phyloP scores from a whole-genome alignment of 2,113 vertebrate genomes.

The Mungos mungo region DNA sequence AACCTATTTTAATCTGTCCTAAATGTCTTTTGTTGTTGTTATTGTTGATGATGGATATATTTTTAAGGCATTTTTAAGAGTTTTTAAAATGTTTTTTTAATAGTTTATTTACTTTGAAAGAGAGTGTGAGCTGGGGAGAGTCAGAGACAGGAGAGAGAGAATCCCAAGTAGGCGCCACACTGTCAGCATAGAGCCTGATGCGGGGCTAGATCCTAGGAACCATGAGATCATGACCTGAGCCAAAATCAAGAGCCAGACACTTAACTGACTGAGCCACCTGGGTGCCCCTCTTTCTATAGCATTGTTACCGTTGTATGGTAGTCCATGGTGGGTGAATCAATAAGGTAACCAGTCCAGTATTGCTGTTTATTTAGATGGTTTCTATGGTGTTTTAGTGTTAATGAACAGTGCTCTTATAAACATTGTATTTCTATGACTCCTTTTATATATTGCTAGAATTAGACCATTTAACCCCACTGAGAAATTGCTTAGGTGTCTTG shows the following conservation, averaged over 20 bases:
- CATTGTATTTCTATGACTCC: not conserved
- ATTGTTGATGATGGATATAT: not conserved
- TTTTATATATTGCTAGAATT: not conserved
- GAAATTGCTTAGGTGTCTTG: not conserved
- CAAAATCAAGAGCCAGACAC: too few species aligned
- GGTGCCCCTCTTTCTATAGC: not conserved
- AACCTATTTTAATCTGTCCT: not conserved
- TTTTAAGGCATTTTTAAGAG: not conserved
- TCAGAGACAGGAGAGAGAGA: too few species aligned
- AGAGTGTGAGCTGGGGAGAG: too few species aligned
- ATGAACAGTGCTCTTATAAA: not conserved
- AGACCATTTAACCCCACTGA: not conserved
- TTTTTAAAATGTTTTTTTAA: too few species aligned
- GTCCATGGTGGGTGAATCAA: not conserved
- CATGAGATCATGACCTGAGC: too few species aligned
- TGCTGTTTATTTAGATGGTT: slow-evolving; percentile 2
- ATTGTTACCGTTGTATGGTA: not conserved
- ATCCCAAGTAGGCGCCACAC: too few species aligned
- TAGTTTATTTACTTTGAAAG: too few species aligned
- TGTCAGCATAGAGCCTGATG: too few species aligned
- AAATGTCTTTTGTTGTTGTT: not conserved
- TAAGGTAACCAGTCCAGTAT: not conserved
- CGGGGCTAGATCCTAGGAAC: too few species aligned
- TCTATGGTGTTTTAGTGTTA: not conserved
- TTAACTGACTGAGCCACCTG: too few species aligned